These are phyloP conservation scores for Spatulosminthurus flaviceps DNA, from an alignment of 2,888 invertebrate species.

Conservation along the genomic window DNA sequence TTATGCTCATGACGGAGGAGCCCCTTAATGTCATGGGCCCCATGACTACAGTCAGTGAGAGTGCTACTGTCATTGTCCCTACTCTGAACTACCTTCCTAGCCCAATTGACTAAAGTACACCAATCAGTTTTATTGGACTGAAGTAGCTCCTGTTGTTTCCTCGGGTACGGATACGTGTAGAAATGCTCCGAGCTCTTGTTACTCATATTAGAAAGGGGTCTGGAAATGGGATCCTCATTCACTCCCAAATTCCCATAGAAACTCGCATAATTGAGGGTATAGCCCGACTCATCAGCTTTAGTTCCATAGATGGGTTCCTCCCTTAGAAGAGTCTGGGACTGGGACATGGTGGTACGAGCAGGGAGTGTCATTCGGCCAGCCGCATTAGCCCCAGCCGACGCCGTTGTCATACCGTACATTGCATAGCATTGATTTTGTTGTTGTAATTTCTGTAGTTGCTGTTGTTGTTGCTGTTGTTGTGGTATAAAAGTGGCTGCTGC, in stretches of 20 bases:
- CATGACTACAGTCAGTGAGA: constrained; percentile 62
- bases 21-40: constrained; percentile 61
- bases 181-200: constrained; percentile 64
- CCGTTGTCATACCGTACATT: background rate
- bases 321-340: constrained; percentile 16
- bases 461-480: background rate
- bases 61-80: constrained; percentile 62
- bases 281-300: background rate
- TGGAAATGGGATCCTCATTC: constrained; percentile 61
- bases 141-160: constrained; percentile 57
- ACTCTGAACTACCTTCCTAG: constrained; percentile 61
- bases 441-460: background rate
- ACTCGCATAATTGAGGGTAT: background rate
- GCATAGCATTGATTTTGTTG: background rate
- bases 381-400: too few species aligned
- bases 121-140: constrained; percentile 60
- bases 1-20: constrained; percentile 61
- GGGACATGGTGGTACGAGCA: constrained; percentile 2
- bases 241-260: constrained; percentile 12
- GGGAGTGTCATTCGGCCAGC: background rate
- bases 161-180: constrained; percentile 62
- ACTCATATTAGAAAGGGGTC: constrained; percentile 62
- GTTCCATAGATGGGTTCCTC: background rate
- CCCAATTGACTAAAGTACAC: constrained; percentile 63
- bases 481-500: constrained; percentile 10